Conservation (phyloP, 2,888 invertebrate genomes). For the Clitarchus hookeri region DNA sequence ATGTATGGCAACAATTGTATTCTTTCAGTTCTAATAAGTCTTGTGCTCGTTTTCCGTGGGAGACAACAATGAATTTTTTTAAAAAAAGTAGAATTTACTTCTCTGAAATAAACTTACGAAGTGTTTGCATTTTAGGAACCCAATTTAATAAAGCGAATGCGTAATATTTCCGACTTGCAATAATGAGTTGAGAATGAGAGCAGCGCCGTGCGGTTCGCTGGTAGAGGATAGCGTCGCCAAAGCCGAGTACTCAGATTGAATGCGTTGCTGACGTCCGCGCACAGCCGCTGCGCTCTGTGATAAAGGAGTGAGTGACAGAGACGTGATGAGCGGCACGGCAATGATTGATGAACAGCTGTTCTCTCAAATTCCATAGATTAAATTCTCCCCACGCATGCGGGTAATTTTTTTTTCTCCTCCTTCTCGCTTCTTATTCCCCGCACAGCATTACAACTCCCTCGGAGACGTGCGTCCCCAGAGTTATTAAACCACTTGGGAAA, state of each 20-base stretch:
- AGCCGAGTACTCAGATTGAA: neutral
- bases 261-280: neutral
- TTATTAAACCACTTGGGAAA: neutral
- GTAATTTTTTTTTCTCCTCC: neutral
- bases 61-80: no score
- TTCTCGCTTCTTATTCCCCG: neutral
- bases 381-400: neutral
- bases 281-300: neutral
- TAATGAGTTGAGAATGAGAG: no score
- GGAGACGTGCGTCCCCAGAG: neutral
- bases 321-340: neutral
- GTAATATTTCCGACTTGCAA: no score
- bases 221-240: neutral
- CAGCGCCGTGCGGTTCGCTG: no score
- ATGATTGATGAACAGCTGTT: slow-evolving; percentile 7
- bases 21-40: no score
- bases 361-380: neutral
- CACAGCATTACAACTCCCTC: neutral
- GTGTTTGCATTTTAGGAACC: no score
- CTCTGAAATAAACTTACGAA: no score
- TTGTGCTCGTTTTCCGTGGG: no score
- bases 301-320: neutral
- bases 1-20: no score
- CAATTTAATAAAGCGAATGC: no score
- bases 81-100: no score